phyloP scores from a whole-genome alignment of 2,113 vertebrate genomes.

The Cheirogaleus medius region DNA sequence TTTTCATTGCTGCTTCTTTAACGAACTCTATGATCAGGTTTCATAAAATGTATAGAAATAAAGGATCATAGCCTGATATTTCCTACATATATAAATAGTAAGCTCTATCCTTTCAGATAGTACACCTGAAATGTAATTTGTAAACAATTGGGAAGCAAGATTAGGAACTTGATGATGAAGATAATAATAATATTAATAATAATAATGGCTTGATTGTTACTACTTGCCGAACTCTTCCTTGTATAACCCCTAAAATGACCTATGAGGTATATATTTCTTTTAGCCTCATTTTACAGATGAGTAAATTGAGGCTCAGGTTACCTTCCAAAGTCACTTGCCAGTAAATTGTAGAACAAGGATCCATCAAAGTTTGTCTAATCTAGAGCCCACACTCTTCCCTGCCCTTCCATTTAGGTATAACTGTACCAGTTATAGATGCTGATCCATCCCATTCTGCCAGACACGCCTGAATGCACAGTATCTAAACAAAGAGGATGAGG shows the following conservation, averaged over 20 bases:
- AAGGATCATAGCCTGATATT: not conserved
- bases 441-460: not conserved
- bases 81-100: not conserved
- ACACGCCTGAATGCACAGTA: not conserved
- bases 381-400: not conserved
- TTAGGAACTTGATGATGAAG: not conserved
- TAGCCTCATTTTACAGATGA: not conserved
- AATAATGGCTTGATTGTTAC: not conserved
- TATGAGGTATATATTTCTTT: not conserved
- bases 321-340: not conserved
- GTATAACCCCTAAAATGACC: not conserved
- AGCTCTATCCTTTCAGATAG: not conserved
- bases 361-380: not conserved
- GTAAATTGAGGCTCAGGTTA: not conserved
- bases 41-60: not conserved
- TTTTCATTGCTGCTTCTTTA: not conserved
- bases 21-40: not conserved
- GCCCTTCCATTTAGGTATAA: too few species aligned
- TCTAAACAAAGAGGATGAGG: not conserved
- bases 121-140: not conserved
- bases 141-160: not conserved
- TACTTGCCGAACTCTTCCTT: not conserved
- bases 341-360: not conserved
- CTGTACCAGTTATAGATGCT: fast-evolving
- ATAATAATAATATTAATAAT: not conserved